These are phyloP conservation scores for Oxycera nigricornis DNA, from an alignment of 2,888 invertebrate genomes.

Conservation along the genomic window DNA sequence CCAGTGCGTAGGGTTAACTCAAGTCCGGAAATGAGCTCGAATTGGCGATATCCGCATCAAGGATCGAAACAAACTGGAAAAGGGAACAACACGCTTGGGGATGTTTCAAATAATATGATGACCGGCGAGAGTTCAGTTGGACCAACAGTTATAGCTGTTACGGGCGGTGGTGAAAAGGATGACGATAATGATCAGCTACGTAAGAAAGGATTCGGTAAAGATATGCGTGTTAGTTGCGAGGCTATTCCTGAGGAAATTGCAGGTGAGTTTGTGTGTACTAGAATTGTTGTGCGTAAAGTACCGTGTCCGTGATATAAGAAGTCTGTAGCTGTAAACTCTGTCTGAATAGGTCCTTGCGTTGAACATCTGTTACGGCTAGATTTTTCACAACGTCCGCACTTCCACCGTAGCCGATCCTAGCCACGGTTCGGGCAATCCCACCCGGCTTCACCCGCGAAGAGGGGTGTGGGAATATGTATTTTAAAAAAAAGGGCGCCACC, in stretches of 20 bases:
- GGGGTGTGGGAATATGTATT: too few species aligned
- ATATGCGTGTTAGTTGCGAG: constrained; percentile 85
- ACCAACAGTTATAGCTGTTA: constrained; percentile 48
- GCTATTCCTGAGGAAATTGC: constrained; percentile 90
- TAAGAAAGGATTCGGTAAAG: constrained; percentile 73
- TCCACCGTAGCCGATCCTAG: too few species aligned
- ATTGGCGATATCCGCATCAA: constrained; percentile 78
- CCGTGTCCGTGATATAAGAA: too few species aligned
- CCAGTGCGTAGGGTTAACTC: constrained; percentile 89
- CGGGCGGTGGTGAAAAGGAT: constrained; percentile 48
- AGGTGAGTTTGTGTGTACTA: constrained; percentile 54
- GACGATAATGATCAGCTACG: constrained; percentile 53
- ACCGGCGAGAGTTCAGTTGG: constrained; percentile 53
- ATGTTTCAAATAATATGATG: constrained; percentile 40
- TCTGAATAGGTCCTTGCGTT: too few species aligned
- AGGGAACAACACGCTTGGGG: constrained; percentile 57
- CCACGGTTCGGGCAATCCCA: too few species aligned
- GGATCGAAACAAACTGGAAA: constrained; percentile 53
- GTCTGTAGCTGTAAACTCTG: too few species aligned
- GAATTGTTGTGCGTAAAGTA: too few species aligned
- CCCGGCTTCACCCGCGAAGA: too few species aligned
- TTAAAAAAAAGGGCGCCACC: too few species aligned
- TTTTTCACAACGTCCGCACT: too few species aligned
- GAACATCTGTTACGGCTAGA: too few species aligned
- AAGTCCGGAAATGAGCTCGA: constrained; percentile 90